Conservation (phyloP, 2,888 invertebrate species). For the Trypoxylon attenuatum region DNA sequence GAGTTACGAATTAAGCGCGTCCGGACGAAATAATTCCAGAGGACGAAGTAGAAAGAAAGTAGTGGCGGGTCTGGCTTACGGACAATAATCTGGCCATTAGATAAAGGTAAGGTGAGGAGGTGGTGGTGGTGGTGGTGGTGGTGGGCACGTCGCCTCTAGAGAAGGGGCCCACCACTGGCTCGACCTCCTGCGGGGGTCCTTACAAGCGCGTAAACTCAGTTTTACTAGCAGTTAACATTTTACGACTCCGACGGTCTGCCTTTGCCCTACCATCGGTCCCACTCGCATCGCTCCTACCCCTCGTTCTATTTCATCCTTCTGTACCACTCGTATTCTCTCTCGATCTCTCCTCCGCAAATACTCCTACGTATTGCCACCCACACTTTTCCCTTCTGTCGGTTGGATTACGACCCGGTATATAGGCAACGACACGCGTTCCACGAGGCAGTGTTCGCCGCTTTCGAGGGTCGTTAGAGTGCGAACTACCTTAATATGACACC, state of each 20-base stretch:
- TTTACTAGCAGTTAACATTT: slow-evolving; percentile 74
- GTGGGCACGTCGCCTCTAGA: slow-evolving; percentile 42
- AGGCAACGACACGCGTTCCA: slow-evolving; percentile 9
- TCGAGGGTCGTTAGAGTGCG: slow-evolving; percentile 54
- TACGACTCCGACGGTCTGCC: slow-evolving; percentile 71
- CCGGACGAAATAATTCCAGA: slow-evolving; percentile 47
- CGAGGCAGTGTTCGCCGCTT: slow-evolving; percentile 42
- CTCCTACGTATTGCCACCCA: too few species aligned
- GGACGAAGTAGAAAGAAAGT: slow-evolving; percentile 30
- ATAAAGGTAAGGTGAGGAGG: too few species aligned
- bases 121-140: slow-evolving; percentile 59
- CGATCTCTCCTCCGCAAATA: neutral
- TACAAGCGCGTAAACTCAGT: slow-evolving; percentile 74
- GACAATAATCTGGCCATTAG: slow-evolving; percentile 71
- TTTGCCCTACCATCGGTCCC: slow-evolving; percentile 8
- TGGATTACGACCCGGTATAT: slow-evolving; percentile 18
- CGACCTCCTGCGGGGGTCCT: slow-evolving; percentile 68
- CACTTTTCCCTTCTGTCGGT: too few species aligned
- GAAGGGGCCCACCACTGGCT: slow-evolving; percentile 44
- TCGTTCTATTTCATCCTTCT: slow-evolving; percentile 28
- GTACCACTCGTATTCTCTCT: neutral
- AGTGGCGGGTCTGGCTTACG: slow-evolving; percentile 56
- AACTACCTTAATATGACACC: slow-evolving; percentile 63
- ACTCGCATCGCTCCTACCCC: neutral
- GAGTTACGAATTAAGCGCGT: slow-evolving; percentile 40